Base-by-base conservation (phyloP, 2,888 invertebrate genomes). In the Bursaphelenchus okinawaensis region DNA sequence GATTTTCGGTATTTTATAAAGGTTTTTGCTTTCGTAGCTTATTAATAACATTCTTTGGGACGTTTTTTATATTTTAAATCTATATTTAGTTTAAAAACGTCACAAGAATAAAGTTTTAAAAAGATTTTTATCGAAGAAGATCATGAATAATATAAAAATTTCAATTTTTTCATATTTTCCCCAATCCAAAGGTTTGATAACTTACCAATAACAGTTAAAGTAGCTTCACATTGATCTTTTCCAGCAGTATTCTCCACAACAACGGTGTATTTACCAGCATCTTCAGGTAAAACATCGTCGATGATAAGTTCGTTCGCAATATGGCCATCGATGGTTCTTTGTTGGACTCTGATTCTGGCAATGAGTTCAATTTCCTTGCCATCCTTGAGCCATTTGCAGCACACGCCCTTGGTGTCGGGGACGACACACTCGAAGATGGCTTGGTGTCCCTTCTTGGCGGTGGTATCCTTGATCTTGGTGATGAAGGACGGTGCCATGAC, bases 391-490 rank as follows among this genome's bases (percentile, higher is more conserved):
- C 82, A 82, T 63, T 82, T 82, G 68, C 81, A 81, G 68, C 75
- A 73, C 20, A 82, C 78, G 62, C 78, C 82, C 69, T 82, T 82
- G 8, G 81, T 80, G 57, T 83, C 81, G 28, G 82, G 82, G 27
- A 82, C 83, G 51, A 82, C 79, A 63, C 82, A 82, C 64, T 83
- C 82, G 69, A 82, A 83, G 40, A 83, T 74, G 26, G 83, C 82
- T 55, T 75, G 71, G 40, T 81, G 77, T 16, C 83, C 82, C 52
- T 75, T 73, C 68, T 75, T 74, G 20, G 80, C 75, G 24, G 71
- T 70, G 20, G 74, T 69, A 63, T 80, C 81, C 70, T 82, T 82
- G 71, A 82, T 75, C 63, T 82, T 83, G 12, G 78, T 82, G 72
- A 82, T 82, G 71, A 82, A 82, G 52, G 78, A 77, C 6, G 83